Evolutionary conservation across 2,113 vertebrate species (phyloP).

Genomic region (Choloepus hoffmanni): DNA sequence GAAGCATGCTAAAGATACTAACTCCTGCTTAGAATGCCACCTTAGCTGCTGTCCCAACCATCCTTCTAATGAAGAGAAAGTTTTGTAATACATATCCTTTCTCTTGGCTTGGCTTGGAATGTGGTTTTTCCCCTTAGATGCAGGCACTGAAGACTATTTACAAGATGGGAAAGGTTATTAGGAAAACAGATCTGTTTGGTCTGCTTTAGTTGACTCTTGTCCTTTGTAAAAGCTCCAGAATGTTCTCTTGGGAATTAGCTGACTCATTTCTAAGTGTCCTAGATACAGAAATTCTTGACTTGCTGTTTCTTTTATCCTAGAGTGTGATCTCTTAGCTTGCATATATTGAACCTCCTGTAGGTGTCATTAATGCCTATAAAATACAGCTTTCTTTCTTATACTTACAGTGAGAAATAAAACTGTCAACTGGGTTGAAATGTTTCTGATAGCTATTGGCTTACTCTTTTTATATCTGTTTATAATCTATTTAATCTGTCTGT

Average conservation of each 20-base stretch:
- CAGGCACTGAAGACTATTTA: background rate
- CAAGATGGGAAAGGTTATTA: background rate
- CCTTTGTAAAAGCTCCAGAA: background rate
- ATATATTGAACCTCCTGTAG: constrained; percentile 34
- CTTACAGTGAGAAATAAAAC: background rate
- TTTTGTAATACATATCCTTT: constrained; percentile 21
- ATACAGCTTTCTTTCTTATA: constrained; percentile 16
- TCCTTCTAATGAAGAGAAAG: background rate
- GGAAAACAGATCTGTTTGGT: background rate
- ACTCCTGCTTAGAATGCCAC: background rate
- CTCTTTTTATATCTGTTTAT: constrained; percentile 40
- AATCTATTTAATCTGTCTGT: background rate
- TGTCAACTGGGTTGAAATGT: background rate
- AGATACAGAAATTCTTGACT: constrained; percentile 2
- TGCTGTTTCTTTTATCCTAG: constrained; percentile 32
- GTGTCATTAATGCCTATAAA: constrained; percentile 38
- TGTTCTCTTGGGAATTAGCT: background rate
- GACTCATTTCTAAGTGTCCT: background rate
- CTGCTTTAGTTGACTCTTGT: background rate
- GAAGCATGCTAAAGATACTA: background rate
- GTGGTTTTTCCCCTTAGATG: background rate
- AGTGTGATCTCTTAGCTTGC: background rate
- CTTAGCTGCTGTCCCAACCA: background rate
- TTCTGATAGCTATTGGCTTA: constrained; percentile 24
- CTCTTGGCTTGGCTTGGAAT: background rate